Evolutionary conservation across 2,113 vertebrate species (phyloP), one percentile per base, ranked within the genome.

Genomic region (Leucosticte australis): DNA sequence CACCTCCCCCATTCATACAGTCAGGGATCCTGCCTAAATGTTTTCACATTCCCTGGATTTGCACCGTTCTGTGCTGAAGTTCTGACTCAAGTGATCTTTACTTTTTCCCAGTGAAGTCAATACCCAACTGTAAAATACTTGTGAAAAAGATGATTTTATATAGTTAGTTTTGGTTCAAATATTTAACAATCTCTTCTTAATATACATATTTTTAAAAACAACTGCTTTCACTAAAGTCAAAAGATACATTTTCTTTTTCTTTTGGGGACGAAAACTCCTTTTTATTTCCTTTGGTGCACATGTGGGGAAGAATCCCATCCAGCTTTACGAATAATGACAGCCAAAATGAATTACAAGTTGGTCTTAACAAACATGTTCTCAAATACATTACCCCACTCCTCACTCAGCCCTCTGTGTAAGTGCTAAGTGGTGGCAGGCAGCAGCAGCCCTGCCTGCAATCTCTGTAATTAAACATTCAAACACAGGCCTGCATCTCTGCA

Each of bases 391-490:
- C 73, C 86, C 90, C 76, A 73, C 44, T 79, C 68, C 94, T 96
- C 87, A 74, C 85, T 80, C 95, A 91, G 79, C 64, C 80, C 94
- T 94, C 76, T 87, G 65, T 87, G 41, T 30, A 94, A 96, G 96
- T 94, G 95, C 94, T 96, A 96, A 96, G 93, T 93, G 89, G 93
- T 62, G 65, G 95, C 92, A 96, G 86, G 90, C 92, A 94, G 92
- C 95, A 94, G 74, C 88, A 81, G 94, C 89, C 93, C 81, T 90
- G 92, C 94, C 88, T 78, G 76, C 56, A 93, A 93, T 76, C 90
- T 83, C 92, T 90, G 92, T 96, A 96, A 97, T 97, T 96, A 97
- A 97, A 97, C 95, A 96, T 96, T 97, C 92, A 96, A 95, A 97
- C 90, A 81, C 73, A 84, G 76, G 88, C 94, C 89, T 71, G 86